Evolutionary conservation across 2,797 vertebrate genomes (phyloP), one percentile per base, ranked within the genome.

Genomic region (Semotilus atromaculatus): DNA sequence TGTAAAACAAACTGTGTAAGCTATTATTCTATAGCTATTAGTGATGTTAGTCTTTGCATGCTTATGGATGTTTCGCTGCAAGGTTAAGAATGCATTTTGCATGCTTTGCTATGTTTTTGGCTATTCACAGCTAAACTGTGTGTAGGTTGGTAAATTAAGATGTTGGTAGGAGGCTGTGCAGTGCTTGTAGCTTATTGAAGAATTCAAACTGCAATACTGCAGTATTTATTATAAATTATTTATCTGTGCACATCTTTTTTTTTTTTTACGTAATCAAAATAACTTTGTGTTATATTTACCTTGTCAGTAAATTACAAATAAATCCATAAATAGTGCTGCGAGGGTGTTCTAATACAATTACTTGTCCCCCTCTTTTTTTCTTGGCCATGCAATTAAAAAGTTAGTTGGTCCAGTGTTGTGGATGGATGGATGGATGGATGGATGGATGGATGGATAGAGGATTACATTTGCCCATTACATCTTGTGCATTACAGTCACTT

Each of bases 1-100:
- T 16, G 60, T 23, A 26, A 67, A 82, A 75, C 5, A 6, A 48
- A 60, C 43, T 14, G 40, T 36, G 58, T 29, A 74, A 73, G 53
- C 68, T 81, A 13, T 71, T 72, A 34, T 60, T 82, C n/a, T 72
- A 51, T 43, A 34, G 38, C 40, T n/a, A 18, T 43, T 34, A 62
- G 29, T 58, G 21, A 31, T 34, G 8, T 3, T 51, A 55, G 55
- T 48, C 18, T 31, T 58, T 62, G 38, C 13, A 38, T 53, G 31
- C 16, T 70, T 55, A 40, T 29, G 10, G 7, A n/a, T 13, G 31
- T 58, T 38, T 76, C 51, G 38, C 4, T 4, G 23, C 48, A 36
- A 36, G 29, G 13, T 38, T 76, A 14, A 76, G 21, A 76, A 51
- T 3, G 31, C 7, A 72, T 11, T 60, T 82, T 11, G 21, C 53